Evolutionary conservation across 35 echinoderm and acorn worm genomes (phyloP).

Genomic region (Lytechinus pictus): DNA sequence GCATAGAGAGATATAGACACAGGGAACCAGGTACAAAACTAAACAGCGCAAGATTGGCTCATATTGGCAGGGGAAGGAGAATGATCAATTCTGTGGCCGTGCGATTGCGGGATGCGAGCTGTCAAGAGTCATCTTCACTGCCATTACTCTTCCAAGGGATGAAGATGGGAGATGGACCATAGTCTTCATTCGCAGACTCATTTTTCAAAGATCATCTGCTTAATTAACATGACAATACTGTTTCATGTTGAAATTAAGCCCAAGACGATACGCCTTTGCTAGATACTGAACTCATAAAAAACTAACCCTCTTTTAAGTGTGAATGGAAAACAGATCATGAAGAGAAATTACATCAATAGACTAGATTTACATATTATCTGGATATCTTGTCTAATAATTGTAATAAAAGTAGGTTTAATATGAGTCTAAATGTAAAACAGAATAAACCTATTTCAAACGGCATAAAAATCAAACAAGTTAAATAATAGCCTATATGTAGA

Average conservation of each 20-base stretch:
- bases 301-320: neutral
- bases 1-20: neutral
- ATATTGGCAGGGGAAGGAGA: constrained; percentile 38
- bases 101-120: constrained; percentile 36
- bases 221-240: neutral
- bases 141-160: constrained; percentile 46
- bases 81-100: constrained; percentile 48
- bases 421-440: neutral
- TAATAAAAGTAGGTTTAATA: neutral
- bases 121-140: constrained; percentile 31
- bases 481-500: neutral
- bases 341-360: neutral
- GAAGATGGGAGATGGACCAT: neutral
- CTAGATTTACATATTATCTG: neutral
- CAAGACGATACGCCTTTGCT: neutral
- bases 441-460: neutral
- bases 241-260: neutral
- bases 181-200: neutral
- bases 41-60: constrained; percentile 34
- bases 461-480: neutral
- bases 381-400: neutral
- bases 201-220: neutral
- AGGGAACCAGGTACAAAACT: neutral
- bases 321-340: neutral
- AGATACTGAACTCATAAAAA: neutral